Evolutionary conservation across 35 echinoderm and acorn worm species (phyloP), one percentile per base, ranked within the genome.

Genomic region (Ptychodera flava): DNA sequence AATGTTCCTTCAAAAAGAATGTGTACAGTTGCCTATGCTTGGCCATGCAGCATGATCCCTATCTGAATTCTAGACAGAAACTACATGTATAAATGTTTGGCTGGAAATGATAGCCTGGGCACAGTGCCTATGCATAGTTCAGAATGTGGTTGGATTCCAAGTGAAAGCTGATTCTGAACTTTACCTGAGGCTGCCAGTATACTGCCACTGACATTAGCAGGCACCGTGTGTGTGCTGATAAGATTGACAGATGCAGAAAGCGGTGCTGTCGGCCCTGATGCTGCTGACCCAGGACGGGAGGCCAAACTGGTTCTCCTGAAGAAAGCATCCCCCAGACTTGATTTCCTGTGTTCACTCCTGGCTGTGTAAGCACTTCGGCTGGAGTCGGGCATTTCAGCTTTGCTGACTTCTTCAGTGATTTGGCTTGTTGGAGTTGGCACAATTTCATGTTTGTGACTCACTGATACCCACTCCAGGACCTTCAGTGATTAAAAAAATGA

Each of bases 401-500:
- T 35, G n/a, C n/a, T 31, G 1, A 82, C 31, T 31, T 36, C 38
- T n/a, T 92, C 78, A 32, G 38, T 30, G 14, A 87, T 36, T 16
- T 87, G 85, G 16, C 35, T 77, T 30, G 75, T 29, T 32, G 64
- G 35, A n/a, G 80, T 77, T 31, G 95, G 92, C 28, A 86, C 31
- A 29, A 91, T 84, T 30, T 97, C 83, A 78, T 97, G 92, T 45
- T 93, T 91, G 52, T 88, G 87, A 29, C 86, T 83, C 0, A 92
- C 89, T 33, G 95, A 83, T 16, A 97, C 29, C 89, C 92, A 97
- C 78, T 97, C 95, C 29, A 97, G 77, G 31, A 85, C 53, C 95
- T 97, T 76, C 0, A 79, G 28, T 32, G 76, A 29, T 45, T 33
- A 84, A 84, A 28, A n/a, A 84, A 28, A n/a, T n/a, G n/a, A n/a